Percentiles rank a stretch among this genome's conserved stretches.
Evolutionary conservation across 2,113 vertebrate genomes (phyloP).

Genomic region (Gadus macrocephalus): DNA sequence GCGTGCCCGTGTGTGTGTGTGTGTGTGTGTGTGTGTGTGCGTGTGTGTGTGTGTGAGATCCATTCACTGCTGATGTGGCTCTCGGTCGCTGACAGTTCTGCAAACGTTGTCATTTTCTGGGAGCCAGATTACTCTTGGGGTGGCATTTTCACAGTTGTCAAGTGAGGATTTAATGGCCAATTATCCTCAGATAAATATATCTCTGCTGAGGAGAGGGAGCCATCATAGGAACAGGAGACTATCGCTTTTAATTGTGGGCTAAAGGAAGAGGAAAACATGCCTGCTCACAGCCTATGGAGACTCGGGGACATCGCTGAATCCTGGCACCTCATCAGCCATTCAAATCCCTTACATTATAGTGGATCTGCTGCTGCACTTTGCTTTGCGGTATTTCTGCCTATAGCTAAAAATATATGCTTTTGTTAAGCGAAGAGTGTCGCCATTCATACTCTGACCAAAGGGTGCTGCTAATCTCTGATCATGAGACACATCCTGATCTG

Average conservation of each 20-base stretch:
- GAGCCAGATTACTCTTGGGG: constrained; percentile 74
- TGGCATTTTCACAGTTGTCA: constrained; percentile 78
- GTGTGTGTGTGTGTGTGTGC: constrained; percentile 37
- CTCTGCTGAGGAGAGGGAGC: constrained; percentile 66
- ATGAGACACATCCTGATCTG: not conserved
- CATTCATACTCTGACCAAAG: constrained; percentile 54
- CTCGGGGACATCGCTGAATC: constrained; percentile 51
- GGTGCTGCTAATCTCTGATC: constrained; percentile 17
- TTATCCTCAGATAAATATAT: constrained; percentile 79
- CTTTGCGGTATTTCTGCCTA: constrained; percentile 57
- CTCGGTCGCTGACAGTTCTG: constrained; percentile 68
- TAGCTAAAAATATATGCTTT: constrained; percentile 48
- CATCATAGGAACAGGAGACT: constrained; percentile 59
- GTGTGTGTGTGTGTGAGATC: constrained; percentile 58
- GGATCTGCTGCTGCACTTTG: constrained; percentile 40
- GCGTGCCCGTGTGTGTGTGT: constrained; percentile 26
- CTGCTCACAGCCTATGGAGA: constrained; percentile 67
- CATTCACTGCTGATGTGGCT: constrained; percentile 65
- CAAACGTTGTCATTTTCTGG: constrained; percentile 72
- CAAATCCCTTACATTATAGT: constrained; percentile 59
- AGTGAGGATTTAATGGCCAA: constrained; percentile 76
- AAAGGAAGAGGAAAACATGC: constrained; percentile 66
- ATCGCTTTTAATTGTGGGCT: constrained; percentile 70
- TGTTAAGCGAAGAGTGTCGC: constrained; percentile 60
- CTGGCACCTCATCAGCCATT: constrained; percentile 62